phyloP scores from a whole-genome alignment of 2,113 vertebrate species.

The Pongo pygmaeus region DNA sequence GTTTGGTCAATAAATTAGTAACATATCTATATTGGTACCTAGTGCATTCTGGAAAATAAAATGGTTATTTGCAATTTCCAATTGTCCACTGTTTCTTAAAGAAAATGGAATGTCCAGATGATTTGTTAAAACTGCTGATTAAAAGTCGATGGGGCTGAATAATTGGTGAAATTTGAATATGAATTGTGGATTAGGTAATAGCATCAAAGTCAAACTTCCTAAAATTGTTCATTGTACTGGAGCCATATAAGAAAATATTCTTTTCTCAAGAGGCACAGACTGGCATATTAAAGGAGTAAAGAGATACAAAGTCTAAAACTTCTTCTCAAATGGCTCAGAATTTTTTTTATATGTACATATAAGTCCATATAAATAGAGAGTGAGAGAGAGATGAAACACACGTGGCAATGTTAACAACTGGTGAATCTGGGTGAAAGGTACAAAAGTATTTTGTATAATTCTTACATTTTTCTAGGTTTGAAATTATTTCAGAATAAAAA shows the following conservation, averaged over 20 bases:
- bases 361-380: not conserved
- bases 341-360: not conserved
- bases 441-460: not conserved
- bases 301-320: not conserved
- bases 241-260: not conserved
- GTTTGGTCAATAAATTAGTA: not conserved
- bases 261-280: not conserved
- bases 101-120: not conserved
- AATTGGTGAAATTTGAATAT: conserved; percentile 41
- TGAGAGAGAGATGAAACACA: not conserved
- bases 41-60: not conserved
- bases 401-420: not conserved
- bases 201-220: not conserved
- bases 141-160: not conserved
- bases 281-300: not conserved
- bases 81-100: not conserved
- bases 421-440: not conserved
- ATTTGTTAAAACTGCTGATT: not conserved
- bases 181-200: not conserved
- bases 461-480: not conserved
- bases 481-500: conserved; percentile 40
- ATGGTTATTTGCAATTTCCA: not conserved
- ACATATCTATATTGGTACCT: not conserved
- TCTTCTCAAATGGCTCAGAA: not conserved
- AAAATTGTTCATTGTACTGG: not conserved